Evolutionary conservation across 2,113 vertebrate species (phyloP).

Genomic region (Colinus virginianus): DNA sequence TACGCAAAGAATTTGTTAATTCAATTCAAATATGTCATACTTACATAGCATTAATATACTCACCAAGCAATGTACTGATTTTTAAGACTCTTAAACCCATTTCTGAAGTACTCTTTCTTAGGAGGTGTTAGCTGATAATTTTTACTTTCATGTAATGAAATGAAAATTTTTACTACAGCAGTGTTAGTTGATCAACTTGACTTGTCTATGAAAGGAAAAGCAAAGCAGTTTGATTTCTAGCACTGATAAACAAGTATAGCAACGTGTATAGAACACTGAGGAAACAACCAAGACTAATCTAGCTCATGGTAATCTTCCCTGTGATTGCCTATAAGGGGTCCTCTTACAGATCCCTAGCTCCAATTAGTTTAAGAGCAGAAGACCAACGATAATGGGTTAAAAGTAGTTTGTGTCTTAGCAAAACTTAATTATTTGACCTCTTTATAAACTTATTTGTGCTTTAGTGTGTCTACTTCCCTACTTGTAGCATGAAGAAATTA

Average conservation of each 20-base stretch:
- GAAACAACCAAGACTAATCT: not conserved
- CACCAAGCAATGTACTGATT: not conserved
- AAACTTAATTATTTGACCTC: slow-evolving; percentile 30
- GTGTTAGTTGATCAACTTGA: not conserved
- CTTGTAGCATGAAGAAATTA: slow-evolving; percentile 1
- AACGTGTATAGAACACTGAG: fast-evolving
- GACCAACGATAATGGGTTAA: not conserved
- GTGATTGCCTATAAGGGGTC: not conserved
- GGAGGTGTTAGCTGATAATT: not conserved
- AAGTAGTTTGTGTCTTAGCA: not conserved
- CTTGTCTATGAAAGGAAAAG: not conserved
- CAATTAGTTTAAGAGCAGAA: not conserved
- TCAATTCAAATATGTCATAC: not conserved
- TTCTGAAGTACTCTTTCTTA: not conserved
- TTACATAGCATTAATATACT: not conserved
- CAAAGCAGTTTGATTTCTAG: not conserved
- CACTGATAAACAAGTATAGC: not conserved
- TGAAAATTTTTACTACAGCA: not conserved
- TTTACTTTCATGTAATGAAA: not conserved
- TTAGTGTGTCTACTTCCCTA: not conserved
- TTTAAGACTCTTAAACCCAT: not conserved
- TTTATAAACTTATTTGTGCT: slow-evolving; percentile 20
- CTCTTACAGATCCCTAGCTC: not conserved
- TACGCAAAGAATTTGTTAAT: not conserved
- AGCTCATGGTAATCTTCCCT: not conserved